These are phyloP conservation scores for Tanypteryx hageni DNA, from an alignment of 2,888 invertebrate species.

Conservation along the genomic window DNA sequence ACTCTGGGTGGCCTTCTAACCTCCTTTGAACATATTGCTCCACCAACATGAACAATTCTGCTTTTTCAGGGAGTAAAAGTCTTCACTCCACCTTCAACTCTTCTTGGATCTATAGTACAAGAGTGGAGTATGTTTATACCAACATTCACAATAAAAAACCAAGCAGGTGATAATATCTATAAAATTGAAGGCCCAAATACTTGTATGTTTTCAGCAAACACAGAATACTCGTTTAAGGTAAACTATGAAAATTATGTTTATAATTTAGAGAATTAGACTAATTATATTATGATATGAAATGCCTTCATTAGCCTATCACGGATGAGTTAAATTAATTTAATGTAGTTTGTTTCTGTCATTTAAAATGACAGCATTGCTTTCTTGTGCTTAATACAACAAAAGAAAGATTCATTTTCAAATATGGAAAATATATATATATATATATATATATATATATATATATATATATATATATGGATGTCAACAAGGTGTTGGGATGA, in stretches of 20 bases:
- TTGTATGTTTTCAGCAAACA: slow-evolving; percentile 79
- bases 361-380: too few species aligned
- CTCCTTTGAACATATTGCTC: neutral
- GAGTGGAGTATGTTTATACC: slow-evolving; percentile 82
- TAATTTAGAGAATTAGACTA: too few species aligned
- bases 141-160: slow-evolving; percentile 83
- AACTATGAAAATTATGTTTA: neutral
- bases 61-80: slow-evolving; percentile 81
- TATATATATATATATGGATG: too few species aligned
- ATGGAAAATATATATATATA: too few species aligned
- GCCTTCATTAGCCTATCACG: too few species aligned
- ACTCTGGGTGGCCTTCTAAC: too few species aligned
- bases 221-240: slow-evolving; percentile 81
- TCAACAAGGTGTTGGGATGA: too few species aligned
- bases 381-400: too few species aligned
- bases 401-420: too few species aligned
- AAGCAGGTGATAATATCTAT: slow-evolving; percentile 80
- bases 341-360: too few species aligned
- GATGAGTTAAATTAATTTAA: too few species aligned
- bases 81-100: slow-evolving; percentile 83
- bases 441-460: neutral
- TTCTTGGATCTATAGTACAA: slow-evolving; percentile 84
- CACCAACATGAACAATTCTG: neutral
- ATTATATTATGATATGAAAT: too few species aligned
- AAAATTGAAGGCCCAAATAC: slow-evolving; percentile 85